Evolutionary conservation across 2,797 vertebrate species (phyloP).

Genomic region (Vespertilio murinus): DNA sequence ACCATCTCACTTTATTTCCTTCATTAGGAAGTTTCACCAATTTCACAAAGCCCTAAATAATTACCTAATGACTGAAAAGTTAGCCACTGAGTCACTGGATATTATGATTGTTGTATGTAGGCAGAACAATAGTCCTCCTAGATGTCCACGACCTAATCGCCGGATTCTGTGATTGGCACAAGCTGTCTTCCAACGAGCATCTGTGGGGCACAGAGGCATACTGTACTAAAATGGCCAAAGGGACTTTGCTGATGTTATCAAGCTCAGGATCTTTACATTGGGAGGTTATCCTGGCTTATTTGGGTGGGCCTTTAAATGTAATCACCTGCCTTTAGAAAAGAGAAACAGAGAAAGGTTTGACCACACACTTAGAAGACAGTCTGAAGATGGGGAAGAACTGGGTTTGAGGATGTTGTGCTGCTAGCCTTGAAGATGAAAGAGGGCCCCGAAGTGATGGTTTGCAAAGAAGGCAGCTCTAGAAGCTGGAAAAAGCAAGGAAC

Average conservation of each 20-base stretch:
- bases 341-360: not conserved
- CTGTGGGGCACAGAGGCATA: no score
- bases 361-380: not conserved
- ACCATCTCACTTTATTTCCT: not conserved
- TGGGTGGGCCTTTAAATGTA: not conserved
- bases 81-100: not conserved
- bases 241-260: not conserved
- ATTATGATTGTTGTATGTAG: not conserved
- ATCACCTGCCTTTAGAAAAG: not conserved
- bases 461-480: not conserved
- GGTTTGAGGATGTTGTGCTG: not conserved
- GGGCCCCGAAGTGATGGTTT: not conserved
- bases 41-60: not conserved
- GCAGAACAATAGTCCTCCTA: not conserved
- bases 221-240: not conserved
- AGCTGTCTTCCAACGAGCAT: no score
- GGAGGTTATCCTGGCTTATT: not conserved
- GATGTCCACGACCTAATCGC: not conserved
- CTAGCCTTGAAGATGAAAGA: not conserved
- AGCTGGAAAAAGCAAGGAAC: not conserved
- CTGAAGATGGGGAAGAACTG: not conserved
- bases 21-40: not conserved
- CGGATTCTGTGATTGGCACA: not conserved
- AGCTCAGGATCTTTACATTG: not conserved
- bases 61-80: not conserved